Base-by-base conservation (phyloP, 2,797 vertebrate species). In the Lerista edwardsae region DNA sequence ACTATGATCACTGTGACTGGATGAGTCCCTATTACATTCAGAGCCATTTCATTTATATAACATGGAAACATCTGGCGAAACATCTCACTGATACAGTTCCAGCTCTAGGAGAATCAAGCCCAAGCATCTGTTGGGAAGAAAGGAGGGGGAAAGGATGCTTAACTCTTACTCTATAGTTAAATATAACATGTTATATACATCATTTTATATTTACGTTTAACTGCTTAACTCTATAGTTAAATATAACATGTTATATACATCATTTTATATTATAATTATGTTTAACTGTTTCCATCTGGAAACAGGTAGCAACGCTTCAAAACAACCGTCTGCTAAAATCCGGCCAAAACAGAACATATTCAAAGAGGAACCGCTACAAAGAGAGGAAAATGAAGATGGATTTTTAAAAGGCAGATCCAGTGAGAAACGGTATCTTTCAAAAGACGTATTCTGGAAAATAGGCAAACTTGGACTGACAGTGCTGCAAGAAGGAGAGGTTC, bases 61-160 rank as follows among this genome's bases (percentile, higher is more conserved):
- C 83, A 41, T 83, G 84, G 47, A 44, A 94, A 93, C 91, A 91
- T 93, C 93, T 95, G 91, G 91, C 75, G 82, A 21, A 1, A 88
- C 89, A 89, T 90, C 88, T 93, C 87, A 92, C 84, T 92, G 91
- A 91, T 78, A 39, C 12, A 1, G 85, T 86, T 86, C 72, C 79
- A 88, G 75, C 67, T 89, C 90, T 51, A 83, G 82, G 87, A 91
- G 55, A 90, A 93, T 41, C n/a, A 23, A 87, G 89, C 61, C 61
- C 89, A 91, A 91, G 81, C 91, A 90, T 87, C 81, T 85, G 61
- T 65, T 31, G 31, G 71, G 61, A 71, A 72, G 36, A 27, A 31
- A n/a, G 29, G 27, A n/a, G 29, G 25, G n/a, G 3, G 6, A 2
- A 19, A 55, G 39, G 36, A 57, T 34, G 14, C 55, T 80, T 57